A percentile compares a stretch with the other conserved stretches of the same genome.
Evolutionary conservation across 2,888 invertebrate species (phyloP).

Genomic region (Meganola albula): DNA sequence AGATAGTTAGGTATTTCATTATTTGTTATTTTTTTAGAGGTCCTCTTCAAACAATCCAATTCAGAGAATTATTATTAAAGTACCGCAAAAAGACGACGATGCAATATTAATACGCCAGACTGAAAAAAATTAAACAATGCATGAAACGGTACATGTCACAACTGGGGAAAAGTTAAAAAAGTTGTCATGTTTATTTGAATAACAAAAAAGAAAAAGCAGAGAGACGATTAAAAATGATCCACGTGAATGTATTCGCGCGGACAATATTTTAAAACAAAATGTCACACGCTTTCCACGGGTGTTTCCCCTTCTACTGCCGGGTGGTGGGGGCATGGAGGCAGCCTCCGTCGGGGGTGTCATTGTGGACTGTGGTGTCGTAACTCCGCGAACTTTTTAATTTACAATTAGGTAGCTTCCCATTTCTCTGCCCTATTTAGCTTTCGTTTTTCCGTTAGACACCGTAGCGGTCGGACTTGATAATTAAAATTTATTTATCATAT

Average conservation of each 20-base stretch:
- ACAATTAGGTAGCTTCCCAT: conserved; percentile 78
- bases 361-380: conserved; percentile 78
- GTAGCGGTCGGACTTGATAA: conserved; percentile 55
- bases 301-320: conserved; percentile 44
- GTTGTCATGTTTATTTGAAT: conserved; percentile 29
- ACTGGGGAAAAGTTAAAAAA: conserved; percentile 24
- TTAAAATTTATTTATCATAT: conserved; percentile 74
- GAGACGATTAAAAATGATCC: conserved; percentile 71
- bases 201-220: conserved; percentile 53
- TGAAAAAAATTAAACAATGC: too few relatives aligned
- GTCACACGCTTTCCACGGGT: conserved; percentile 76
- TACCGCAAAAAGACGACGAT: too few relatives aligned
- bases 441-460: conserved; percentile 71
- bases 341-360: conserved; percentile 63
- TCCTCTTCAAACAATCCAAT: too few relatives aligned
- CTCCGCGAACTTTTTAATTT: conserved; percentile 78
- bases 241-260: conserved; percentile 74
- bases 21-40: conserved; percentile 24
- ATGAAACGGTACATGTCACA: conserved; percentile 18
- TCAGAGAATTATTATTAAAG: too few relatives aligned
- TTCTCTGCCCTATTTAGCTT: conserved; percentile 77
- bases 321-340: conserved; percentile 35
- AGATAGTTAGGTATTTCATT: too few relatives aligned
- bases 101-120: too few relatives aligned
- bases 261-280: conserved; percentile 78